Percentiles rank a stretch among this genome's conserved stretches.
Conservation (phyloP, 2,797 vertebrate genomes). For the Rallus crepitans region DNA sequence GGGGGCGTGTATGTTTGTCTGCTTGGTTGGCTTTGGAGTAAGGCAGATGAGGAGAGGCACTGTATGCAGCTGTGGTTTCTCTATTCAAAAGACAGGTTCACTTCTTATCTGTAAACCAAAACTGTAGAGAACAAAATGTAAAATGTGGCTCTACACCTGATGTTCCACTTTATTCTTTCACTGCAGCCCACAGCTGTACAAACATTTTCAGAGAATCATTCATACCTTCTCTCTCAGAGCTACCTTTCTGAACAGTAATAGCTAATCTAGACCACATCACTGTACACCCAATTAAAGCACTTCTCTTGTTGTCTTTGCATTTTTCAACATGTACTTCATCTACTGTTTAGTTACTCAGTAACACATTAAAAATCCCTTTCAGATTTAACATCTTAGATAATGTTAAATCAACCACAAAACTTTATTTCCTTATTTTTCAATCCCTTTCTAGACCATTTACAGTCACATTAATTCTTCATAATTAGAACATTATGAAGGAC, state of each 20-base stretch:
- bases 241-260: not conserved
- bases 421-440: not conserved
- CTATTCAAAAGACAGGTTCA: not conserved
- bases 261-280: not conserved
- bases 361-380: not conserved
- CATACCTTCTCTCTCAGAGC: not conserved
- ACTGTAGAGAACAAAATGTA: not conserved
- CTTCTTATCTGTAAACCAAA: not conserved
- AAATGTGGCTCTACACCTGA: not conserved
- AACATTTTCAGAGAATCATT: not conserved
- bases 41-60: not conserved
- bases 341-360: not conserved
- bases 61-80: not conserved
- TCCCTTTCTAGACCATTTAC: not conserved
- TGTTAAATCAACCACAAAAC: not conserved
- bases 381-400: not conserved
- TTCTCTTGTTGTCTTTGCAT: not conserved
- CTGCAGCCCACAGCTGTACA: not conserved
- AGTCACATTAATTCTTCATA: not conserved
- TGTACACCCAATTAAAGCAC: not conserved
- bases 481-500: not conserved
- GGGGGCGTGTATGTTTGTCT: too few relatives aligned
- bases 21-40: not conserved
- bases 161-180: not conserved
- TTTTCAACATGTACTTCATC: not conserved